A percentile compares a stretch with the other conserved stretches of the same genome.
Evolutionary conservation across 2,113 vertebrate species (phyloP).

Genomic region (Dicerorhinus sumatrensis): DNA sequence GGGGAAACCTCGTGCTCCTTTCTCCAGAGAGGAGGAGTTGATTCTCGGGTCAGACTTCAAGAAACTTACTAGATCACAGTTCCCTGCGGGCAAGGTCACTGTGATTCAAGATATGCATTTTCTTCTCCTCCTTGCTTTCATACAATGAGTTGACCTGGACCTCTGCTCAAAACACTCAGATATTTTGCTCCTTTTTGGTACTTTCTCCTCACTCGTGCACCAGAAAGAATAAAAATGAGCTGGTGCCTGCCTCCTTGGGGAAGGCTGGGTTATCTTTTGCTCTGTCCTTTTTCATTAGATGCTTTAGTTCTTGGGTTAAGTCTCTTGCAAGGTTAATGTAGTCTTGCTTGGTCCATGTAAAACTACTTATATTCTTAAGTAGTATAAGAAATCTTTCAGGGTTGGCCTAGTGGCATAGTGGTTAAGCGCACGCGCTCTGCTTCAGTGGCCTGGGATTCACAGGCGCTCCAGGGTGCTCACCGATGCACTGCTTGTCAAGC

Average conservation of each 20-base stretch:
- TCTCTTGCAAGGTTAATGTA: not conserved
- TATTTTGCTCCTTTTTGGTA: not conserved
- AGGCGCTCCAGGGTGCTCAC: too few species aligned
- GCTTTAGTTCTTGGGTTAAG: not conserved
- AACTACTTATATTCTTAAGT: not conserved
- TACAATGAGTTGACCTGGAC: not conserved
- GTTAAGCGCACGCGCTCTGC: too few species aligned
- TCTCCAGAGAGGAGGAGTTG: not conserved
- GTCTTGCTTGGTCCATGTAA: not conserved
- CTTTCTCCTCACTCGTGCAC: not conserved
- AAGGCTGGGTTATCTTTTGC: slow-evolving; percentile 8
- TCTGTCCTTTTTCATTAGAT: not conserved
- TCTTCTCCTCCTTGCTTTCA: not conserved
- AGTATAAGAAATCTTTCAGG: not conserved
- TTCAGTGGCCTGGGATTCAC: too few species aligned
- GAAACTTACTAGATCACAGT: not conserved
- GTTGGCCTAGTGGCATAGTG: too few species aligned
- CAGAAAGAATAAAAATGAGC: not conserved
- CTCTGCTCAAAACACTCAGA: not conserved
- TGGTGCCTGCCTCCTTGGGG: not conserved
- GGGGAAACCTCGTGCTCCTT: not conserved
- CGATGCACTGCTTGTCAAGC: too few species aligned
- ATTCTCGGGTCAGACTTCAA: not conserved
- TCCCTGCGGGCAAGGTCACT: not conserved
- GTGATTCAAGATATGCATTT: slow-evolving; percentile 21